phyloP scores from a whole-genome alignment of 2,888 invertebrate genomes.

The Dicranocentrus wangi region DNA sequence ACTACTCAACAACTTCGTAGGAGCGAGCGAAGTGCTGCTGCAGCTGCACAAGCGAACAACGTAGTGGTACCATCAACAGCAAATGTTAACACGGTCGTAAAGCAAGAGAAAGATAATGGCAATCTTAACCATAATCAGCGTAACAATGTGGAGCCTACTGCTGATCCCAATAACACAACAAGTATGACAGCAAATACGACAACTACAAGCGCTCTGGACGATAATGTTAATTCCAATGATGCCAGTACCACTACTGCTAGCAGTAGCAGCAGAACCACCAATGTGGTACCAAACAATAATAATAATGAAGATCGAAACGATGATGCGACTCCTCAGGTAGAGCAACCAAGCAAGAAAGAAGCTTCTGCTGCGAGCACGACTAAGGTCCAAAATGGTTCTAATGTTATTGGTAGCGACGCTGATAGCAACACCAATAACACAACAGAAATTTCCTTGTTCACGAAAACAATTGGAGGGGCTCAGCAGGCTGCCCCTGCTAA shows the following conservation, averaged over 20 bases:
- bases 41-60: constrained; percentile 8
- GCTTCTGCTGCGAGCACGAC: background rate
- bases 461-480: background rate
- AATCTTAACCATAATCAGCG: constrained; percentile 36
- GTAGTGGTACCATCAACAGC: background rate
- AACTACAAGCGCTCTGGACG: constrained; percentile 4
- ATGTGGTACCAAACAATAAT: constrained; percentile 15
- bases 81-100: background rate
- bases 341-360: too few relatives aligned
- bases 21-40: constrained; percentile 40
- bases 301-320: too few relatives aligned
- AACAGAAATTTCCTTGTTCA: background rate
- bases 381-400: constrained; percentile 16
- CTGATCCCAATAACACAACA: background rate
- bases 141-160: background rate
- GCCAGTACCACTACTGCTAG: constrained; percentile 7
- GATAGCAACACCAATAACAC: background rate
- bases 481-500: background rate
- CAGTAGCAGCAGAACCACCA: constrained; percentile 1
- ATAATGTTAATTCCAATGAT: background rate
- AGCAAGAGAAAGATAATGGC: constrained; percentile 5
- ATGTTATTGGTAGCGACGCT: background rate
- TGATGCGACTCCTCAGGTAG: background rate
- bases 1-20: constrained; percentile 22
- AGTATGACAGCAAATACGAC: background rate